phyloP scores from a whole-genome alignment of 2,113 vertebrate species.

The Chloropsis hardwickii region DNA sequence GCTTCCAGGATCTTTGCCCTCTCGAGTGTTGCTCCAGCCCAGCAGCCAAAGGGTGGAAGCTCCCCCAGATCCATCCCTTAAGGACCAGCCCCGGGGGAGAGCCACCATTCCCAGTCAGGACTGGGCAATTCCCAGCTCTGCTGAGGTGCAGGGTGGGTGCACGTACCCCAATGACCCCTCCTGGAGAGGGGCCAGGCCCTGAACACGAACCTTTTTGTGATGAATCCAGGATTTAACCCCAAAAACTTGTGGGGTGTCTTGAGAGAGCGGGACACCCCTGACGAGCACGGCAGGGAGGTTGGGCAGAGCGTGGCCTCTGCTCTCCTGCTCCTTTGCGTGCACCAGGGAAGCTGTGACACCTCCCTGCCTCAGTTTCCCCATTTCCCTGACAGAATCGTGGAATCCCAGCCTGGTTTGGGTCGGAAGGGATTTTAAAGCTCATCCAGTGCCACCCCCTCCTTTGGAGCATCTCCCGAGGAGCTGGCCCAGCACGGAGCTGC shows the following conservation, averaged over 20 bases:
- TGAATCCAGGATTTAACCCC: too few species aligned
- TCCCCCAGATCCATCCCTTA: background rate
- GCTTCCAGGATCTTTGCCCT: background rate
- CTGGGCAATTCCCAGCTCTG: background rate
- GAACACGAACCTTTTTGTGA: background rate
- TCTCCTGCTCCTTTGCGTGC: too few species aligned
- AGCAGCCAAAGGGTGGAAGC: background rate
- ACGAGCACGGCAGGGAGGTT: too few species aligned
- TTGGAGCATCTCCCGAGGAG: background rate
- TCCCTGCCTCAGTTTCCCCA: too few species aligned
- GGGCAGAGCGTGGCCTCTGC: too few species aligned
- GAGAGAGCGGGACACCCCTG: too few species aligned
- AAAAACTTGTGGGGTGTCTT: too few species aligned
- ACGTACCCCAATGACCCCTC: accelerated
- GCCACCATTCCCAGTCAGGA: background rate
- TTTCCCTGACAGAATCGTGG: too few species aligned
- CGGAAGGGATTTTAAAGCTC: too few species aligned
- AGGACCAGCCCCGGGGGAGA: background rate
- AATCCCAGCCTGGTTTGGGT: too few species aligned
- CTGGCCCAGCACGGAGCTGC: background rate
- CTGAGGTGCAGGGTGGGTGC: background rate
- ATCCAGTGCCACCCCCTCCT: too few species aligned
- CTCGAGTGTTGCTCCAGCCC: background rate
- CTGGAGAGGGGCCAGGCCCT: background rate
- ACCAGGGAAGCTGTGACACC: too few species aligned